Conservation (phyloP, 2,888 invertebrate genomes). For the Noctua janthe region DNA sequence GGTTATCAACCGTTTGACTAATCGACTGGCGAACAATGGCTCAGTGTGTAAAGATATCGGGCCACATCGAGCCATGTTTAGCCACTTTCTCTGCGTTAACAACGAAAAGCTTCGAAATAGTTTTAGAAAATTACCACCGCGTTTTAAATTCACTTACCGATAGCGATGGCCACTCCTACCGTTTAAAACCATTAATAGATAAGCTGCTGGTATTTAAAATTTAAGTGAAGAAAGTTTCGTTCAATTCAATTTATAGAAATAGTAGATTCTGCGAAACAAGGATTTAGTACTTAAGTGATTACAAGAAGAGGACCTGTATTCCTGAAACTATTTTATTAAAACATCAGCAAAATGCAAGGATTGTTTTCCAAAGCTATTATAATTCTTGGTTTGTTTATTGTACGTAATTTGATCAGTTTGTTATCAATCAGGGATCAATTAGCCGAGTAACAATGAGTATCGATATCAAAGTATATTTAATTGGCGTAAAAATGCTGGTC, state of each 20-base stretch:
- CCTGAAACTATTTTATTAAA: background rate
- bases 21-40: conserved; percentile 69
- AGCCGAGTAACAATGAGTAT: conserved; percentile 46
- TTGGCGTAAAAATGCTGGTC: conserved; percentile 27
- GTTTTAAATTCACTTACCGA: conserved; percentile 39
- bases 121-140: conserved; percentile 54
- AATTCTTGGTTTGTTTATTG: conserved; percentile 19
- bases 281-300: background rate
- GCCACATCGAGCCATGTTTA: conserved; percentile 43
- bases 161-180: conserved; percentile 12
- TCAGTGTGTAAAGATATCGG: conserved; percentile 54
- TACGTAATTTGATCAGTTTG: conserved; percentile 59
- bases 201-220: conserved; percentile 28
- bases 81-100: conserved; percentile 62
- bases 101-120: conserved; percentile 38
- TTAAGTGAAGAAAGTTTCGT: background rate
- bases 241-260: background rate
- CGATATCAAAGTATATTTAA: conserved; percentile 52
- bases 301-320: background rate
- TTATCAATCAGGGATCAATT: conserved; percentile 63
- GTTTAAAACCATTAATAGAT: conserved; percentile 29
- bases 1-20: conserved; percentile 67
- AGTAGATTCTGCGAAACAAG: background rate
- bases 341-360: conserved; percentile 15
- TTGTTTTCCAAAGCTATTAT: conserved; percentile 4